Percentiles rank a stretch among this genome's conserved stretches.
phyloP scores from a whole-genome alignment of 2,113 vertebrate genomes.

The Pontoporia blainvillei region DNA sequence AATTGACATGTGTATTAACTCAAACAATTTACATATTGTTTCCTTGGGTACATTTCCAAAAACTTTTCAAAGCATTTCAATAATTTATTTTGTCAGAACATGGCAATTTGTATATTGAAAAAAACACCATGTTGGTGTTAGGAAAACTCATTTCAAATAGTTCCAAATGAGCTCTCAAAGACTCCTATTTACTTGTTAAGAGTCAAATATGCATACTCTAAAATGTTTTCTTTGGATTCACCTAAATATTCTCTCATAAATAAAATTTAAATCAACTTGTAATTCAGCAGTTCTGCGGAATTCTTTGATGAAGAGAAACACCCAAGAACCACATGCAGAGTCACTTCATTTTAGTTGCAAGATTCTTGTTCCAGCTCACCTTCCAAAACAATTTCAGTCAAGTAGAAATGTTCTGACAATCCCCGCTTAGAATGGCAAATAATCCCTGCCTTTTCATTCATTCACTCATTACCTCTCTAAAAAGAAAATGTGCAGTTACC shows the following conservation, averaged over 20 bases:
- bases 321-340: background rate
- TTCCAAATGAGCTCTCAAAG: slow-evolving; percentile 47
- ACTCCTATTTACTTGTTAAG: slow-evolving; percentile 12
- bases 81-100: slow-evolving; percentile 63
- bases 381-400: slow-evolving; percentile 63
- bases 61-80: slow-evolving; percentile 51
- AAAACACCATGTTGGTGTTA: background rate
- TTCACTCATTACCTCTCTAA: slow-evolving; percentile 65
- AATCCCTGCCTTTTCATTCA: slow-evolving; percentile 50
- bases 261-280: slow-evolving; percentile 39
- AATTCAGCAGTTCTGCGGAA: background rate
- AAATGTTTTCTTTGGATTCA: slow-evolving; percentile 38
- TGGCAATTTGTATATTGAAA: slow-evolving; percentile 1
- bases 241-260: slow-evolving; percentile 41
- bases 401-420: slow-evolving; percentile 33
- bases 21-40: slow-evolving; percentile 12
- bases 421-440: slow-evolving; percentile 17
- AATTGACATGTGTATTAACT: slow-evolving; percentile 23
- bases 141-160: slow-evolving; percentile 44
- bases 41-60: slow-evolving; percentile 41
- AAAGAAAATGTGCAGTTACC: slow-evolving; percentile 64
- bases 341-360: slow-evolving; percentile 5
- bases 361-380: slow-evolving; percentile 43
- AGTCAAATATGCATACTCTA: background rate
- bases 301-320: background rate